Evolutionary conservation across 2,888 invertebrate genomes (phyloP), one percentile per base, ranked within the genome.

Genomic region (Campoplex capitator): DNA sequence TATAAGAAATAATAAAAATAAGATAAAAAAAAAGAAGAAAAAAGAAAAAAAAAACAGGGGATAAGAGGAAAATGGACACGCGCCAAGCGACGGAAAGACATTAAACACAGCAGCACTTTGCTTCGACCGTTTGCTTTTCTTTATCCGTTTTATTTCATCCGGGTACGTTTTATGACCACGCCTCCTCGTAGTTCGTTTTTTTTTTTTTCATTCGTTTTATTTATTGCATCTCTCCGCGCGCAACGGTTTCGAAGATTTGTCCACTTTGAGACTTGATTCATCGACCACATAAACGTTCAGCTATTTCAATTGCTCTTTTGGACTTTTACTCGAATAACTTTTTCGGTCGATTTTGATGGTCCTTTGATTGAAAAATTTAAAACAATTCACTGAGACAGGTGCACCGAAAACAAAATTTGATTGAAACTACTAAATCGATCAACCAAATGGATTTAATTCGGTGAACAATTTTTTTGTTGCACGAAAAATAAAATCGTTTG

Each of bases 81-180:
- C 76, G 73, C 71, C 81, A 38, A 11, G 62, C 75, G 28, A 79
- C 79, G 28, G 42, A 70, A 32, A 79, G 42, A n/a, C 78, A 48
- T 58, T 58, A 16, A 32, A 56, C 56, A 45, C 18, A 73, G 42
- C 65, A 38, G 42, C 71, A 67, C 35, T 56, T 81, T 68, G n/a
- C 45, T 51, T 68, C 18, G 38, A 54, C 58, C 58, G 35, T 48
- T 76, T 85, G 38, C 76, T 77, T 81, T 65, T 13, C 9, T 70
- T 51, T 65, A n/a, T 58, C 62, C 56, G 32, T 65, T 79, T 71
- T 38, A 65, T 71, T 76, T 56, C 56, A 79, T 83, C 79, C 83
- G 83, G 75, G 75, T 65, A 76, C 78, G 74, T 48, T 54, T 65
- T 9, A 62, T 35, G 78, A 85, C 54, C 83, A 54, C 74, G 68